phyloP scores from a whole-genome alignment of 2,797 vertebrate genomes.

The Moxostoma hubbsi region DNA sequence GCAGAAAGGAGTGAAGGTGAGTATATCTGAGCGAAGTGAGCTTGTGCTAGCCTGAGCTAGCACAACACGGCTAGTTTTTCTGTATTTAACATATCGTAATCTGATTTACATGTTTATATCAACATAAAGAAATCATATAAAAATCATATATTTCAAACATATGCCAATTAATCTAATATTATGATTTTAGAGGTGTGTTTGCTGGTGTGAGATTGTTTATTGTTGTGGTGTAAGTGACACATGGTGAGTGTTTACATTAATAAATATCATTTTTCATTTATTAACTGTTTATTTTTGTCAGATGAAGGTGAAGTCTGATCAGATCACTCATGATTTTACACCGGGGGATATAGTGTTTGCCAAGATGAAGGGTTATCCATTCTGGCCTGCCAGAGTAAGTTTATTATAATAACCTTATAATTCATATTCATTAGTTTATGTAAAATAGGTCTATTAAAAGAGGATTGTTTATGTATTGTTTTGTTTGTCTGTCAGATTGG shows the following conservation, averaged over 20 bases:
- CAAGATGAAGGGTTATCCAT: constrained; percentile 89
- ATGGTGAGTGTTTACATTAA: not conserved
- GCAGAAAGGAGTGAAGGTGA: constrained; percentile 35
- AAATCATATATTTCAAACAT: no score
- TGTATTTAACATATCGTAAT: not conserved
- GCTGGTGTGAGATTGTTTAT: not conserved
- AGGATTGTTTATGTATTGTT: not conserved
- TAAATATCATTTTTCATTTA: not conserved
- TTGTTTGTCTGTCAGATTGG: constrained; percentile 75
- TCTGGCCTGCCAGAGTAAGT: constrained; percentile 84
- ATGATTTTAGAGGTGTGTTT: not conserved
- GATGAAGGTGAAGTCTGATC: constrained; percentile 44
- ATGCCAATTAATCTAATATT: not conserved
- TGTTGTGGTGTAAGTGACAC: not conserved
- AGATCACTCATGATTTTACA: constrained; percentile 80
- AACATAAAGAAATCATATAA: not conserved
- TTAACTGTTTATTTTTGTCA: not conserved
- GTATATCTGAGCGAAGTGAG: not conserved
- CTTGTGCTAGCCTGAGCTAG: constrained; percentile 29
- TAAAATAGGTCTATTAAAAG: not conserved
- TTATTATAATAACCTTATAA: not conserved
- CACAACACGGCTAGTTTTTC: constrained; percentile 16
- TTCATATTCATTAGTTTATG: not conserved
- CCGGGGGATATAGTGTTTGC: constrained; percentile 87
- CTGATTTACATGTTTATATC: not conserved